These are phyloP conservation scores for Cottoperca gobio DNA, from an alignment of 2,797 vertebrate species.

Conservation along the genomic window DNA sequence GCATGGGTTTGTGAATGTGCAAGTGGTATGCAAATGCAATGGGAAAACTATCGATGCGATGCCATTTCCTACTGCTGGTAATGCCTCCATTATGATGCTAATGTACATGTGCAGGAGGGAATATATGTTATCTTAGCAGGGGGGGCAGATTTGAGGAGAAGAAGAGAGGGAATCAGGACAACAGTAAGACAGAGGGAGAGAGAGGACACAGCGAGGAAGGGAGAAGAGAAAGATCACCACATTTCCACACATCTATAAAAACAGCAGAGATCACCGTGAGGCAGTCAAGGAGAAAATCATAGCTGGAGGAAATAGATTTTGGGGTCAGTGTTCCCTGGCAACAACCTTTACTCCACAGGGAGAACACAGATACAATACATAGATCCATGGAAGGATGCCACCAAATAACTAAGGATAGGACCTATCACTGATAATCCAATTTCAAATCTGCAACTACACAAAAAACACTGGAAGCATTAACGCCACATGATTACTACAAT, in stretches of 20 bases:
- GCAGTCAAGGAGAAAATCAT: conserved; percentile 86
- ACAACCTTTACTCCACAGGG: conserved; percentile 67
- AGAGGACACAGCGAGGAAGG: conserved; percentile 43
- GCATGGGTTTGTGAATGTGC: conserved; percentile 59
- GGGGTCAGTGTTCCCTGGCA: conserved; percentile 72
- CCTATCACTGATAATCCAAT: neutral
- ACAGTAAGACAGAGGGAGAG: conserved; percentile 36
- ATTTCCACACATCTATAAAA: conserved; percentile 79
- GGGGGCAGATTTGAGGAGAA: conserved; percentile 11
- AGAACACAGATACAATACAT: conserved; percentile 42
- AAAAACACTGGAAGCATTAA: neutral
- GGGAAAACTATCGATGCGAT: conserved; percentile 60
- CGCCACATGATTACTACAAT: neutral
- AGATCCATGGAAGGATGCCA: conserved; percentile 19
- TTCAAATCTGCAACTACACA: neutral
- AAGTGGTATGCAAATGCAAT: conserved; percentile 71
- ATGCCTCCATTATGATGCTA: conserved; percentile 75
- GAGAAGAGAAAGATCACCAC: conserved; percentile 42
- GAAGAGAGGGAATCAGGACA: conserved; percentile 26
- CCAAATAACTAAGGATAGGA: neutral
- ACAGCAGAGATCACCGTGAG: conserved; percentile 79
- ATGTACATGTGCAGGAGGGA: conserved; percentile 65
- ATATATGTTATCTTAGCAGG: conserved; percentile 67
- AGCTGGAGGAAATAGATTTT: conserved; percentile 84
- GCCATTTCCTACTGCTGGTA: conserved; percentile 66